Base-by-base conservation (phyloP, 2,888 invertebrate species). In the Drosophila paranaensis region DNA sequence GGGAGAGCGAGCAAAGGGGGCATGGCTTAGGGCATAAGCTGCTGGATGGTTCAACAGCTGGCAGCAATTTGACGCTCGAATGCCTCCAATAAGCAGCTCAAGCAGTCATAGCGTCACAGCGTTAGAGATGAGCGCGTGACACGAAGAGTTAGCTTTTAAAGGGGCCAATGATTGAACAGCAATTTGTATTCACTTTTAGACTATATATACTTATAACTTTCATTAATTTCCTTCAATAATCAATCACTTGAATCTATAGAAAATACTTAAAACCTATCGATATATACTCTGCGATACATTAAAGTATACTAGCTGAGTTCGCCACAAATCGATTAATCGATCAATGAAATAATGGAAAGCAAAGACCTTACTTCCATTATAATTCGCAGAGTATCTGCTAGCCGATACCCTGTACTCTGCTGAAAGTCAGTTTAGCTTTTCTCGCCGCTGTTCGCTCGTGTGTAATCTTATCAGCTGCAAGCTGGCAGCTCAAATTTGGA, bases 31-130 rank as follows among this genome's bases (percentile, higher is more conserved):
- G 53, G 57, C 43, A 37, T 43, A 40, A 20, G 45, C 33, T 50
- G 39, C 35, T 37, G 25, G 14, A 56, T 67, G 40, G 46, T n/a
- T 16, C 43, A 51, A 61, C 72, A 69, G 82, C 77, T 80, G 82
- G 48, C 46, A 56, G 64, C 89, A 89, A 83, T 87, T 83, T 89
- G 89, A 65, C 88, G 88, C 85, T 84, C 85, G 78, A 83, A 51
- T 69, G 87, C 68, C 53, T 60, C 69, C 53, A 64, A 67, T 48
- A 61, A 61, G 55, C 68, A 51, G 40, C 57, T 61, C 13, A 27
- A 10, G 1, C 30, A n/a, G 33, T 50, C 48, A 51, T 1, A 13
- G 27, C 27, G 13, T 11, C 20, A 10, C 25, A 11, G 6, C 3
- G 20, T 20, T 37, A 27, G n/a, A 33, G 48, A n/a, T 27, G 33